Evolutionary conservation across 2,113 vertebrate species (phyloP), one percentile per base, ranked within the genome.

Genomic region (Enhydra lutris): DNA sequence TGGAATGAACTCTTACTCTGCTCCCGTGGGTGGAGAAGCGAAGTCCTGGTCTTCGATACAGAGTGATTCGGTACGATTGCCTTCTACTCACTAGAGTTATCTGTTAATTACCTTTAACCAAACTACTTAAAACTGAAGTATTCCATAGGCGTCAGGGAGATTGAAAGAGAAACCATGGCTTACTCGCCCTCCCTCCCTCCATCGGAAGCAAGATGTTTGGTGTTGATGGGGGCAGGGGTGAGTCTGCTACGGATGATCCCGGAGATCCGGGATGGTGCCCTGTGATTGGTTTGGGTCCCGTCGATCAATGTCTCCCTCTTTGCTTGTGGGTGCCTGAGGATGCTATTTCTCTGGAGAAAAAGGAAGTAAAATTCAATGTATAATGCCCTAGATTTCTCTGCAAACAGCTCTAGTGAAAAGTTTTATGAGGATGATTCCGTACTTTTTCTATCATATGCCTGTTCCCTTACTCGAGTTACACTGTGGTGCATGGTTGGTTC

Each of bases 201-300:
- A 3, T 36, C 65, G 34, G 52, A 65, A 57, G 65, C 23, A 29
- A 88, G 10, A 76, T 6, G 1, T 57, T 47, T 2, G 2, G 42
- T 6, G 14, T n/a, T 59, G 26, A 61, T 84, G n/a, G 36, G 57
- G 29, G 29, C 3, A 8, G 23, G 21, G 29, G 6, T 10, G 1
- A 1, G n/a, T 67, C 81, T 34, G 8, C 7, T 29, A 31, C 26
- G 15, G 20, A 5, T 15, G 42, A 69, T 24, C 4, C 21, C 42
- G 0, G 26, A 34, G 21, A 18, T 34, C 13, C 23, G 10, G 26
- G 73, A 13, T 14, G 89, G 2, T 0, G 3, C 1, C 1, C 17
- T 21, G 74, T 45, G 39, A 50, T 4, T 47, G 14, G 50, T 14
- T 36, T 20, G 47, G 20, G 20, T 39, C 45, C 92, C n/a, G 20